phyloP scores from a whole-genome alignment of 35 echinoderm and acorn worm species.

The Apostichopus californicus region DNA sequence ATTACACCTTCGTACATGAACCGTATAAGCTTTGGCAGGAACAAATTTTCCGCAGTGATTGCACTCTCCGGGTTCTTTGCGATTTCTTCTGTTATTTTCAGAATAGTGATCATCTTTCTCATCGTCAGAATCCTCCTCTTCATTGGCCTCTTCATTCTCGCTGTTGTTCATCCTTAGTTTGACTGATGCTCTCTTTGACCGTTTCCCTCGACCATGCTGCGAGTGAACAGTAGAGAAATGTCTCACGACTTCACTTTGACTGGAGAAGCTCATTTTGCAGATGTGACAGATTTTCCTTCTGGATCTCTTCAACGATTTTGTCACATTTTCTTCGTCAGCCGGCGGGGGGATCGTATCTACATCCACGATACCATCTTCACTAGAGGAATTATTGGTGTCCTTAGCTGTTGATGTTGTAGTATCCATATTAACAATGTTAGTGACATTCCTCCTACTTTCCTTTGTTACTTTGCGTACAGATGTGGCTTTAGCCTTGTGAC shows the following conservation, averaged over 20 bases:
- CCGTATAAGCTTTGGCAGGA: slow-evolving; percentile 24
- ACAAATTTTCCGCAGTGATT: not conserved
- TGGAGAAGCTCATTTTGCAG: slow-evolving; percentile 26
- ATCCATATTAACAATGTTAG: not conserved
- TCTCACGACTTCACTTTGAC: not conserved
- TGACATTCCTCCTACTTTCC: not conserved
- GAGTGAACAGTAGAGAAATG: slow-evolving; percentile 10
- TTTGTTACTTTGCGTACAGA: not conserved
- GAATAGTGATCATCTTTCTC: not conserved
- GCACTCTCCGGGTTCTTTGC: slow-evolving; percentile 20
- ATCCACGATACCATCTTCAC: not conserved
- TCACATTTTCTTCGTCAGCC: not conserved
- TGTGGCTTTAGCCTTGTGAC: slow-evolving; percentile 17
- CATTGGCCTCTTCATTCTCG: not conserved
- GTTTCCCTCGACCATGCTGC: slow-evolving; percentile 9
- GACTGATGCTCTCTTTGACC: not conserved
- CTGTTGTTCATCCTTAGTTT: slow-evolving; percentile 31
- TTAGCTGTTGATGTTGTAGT: not conserved
- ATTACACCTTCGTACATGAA: slow-evolving; percentile 73
- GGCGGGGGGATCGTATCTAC: no score
- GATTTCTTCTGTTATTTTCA: not conserved
- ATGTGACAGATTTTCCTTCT: slow-evolving; percentile 35
- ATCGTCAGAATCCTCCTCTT: slow-evolving; percentile 5
- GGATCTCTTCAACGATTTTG: slow-evolving; percentile 3
- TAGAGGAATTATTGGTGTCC: not conserved